Evolutionary conservation across 1,140 invertebrate genomes (phyloP).

Genomic region (Drosophila tsacasi): DNA sequence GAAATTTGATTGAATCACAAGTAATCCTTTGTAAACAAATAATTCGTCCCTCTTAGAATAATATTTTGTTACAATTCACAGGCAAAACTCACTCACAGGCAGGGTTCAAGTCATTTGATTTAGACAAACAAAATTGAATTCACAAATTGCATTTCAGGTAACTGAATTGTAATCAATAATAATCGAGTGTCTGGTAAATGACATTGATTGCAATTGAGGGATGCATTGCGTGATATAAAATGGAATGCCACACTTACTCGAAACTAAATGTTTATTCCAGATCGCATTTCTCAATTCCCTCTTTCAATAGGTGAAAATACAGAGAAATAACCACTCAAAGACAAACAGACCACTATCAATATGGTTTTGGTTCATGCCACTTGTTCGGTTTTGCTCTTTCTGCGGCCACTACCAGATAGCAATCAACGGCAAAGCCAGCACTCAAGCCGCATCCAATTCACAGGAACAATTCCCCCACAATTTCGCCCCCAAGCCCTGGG

Average conservation of each 20-base stretch:
- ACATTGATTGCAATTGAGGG: slow-evolving; percentile 9
- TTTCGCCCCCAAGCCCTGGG: slow-evolving; percentile 10
- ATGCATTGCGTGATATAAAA: slow-evolving; percentile 19
- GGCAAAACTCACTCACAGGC: not conserved
- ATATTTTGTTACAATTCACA: not conserved
- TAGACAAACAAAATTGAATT: slow-evolving; percentile 6
- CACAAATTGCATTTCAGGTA: slow-evolving; percentile 20
- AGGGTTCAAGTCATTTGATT: slow-evolving; percentile 4
- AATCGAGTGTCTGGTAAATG: not conserved
- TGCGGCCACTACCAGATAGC: slow-evolving; percentile 36
- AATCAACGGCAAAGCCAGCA: slow-evolving; percentile 37
- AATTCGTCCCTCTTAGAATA: not conserved
- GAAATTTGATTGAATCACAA: not conserved
- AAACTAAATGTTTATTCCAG: not conserved
- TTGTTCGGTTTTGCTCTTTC: slow-evolving; percentile 43
- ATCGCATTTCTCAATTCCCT: slow-evolving; percentile 9
- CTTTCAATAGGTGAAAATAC: slow-evolving; percentile 5
- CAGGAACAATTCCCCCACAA: slow-evolving; percentile 28
- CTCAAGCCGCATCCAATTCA: slow-evolving; percentile 33
- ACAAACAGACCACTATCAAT: slow-evolving; percentile 45
- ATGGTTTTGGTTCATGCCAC: slow-evolving; percentile 46
- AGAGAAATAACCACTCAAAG: slow-evolving; percentile 16
- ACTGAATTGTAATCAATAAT: slow-evolving; percentile 28
- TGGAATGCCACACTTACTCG: not conserved
- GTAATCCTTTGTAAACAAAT: not conserved